Base-by-base conservation (phyloP, 2,888 invertebrate species). In the Abrostola tripartita region DNA sequence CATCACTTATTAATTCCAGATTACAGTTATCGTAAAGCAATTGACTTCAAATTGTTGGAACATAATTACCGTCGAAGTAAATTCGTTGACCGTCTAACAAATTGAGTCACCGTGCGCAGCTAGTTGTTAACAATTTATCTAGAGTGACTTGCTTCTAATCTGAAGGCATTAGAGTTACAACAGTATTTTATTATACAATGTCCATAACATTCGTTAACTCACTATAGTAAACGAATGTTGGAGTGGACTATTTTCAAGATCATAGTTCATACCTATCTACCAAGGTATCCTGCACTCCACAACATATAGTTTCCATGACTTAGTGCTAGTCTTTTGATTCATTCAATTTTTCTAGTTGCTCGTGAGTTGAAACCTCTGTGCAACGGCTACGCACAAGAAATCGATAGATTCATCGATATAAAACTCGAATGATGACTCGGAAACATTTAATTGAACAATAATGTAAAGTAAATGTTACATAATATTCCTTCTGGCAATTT, bases 401-500 rank as follows among this genome's bases (percentile, higher is more conserved):
- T 24, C 24, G 24, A 24, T 24, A 24, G 24, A 24, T 1, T 24
- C 24, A 24, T 24, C 24, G 24, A 24, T 24, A 24, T 24, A 24
- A 24, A 24, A 24, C 24, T 2, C n/a, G 5, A 44, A 44, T 8
- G 8, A 14, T n/a, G n/a, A n/a, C n/a, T 14, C 8, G 14, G 8
- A 8, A 12, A 47, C 44, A 24, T 47, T 47, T 14, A 47, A 47
- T 47, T 9, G 8, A 14, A 47, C 24, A 24, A 24, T 24, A 24
- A 24, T 24, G 24, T 24, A 4, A 24, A 24, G 24, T 24, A 24
- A 47, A 47, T 2, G 24, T 11, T 40, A 9, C 61, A 73, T 74
- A 76, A 73, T 74, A 76, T 82, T 86, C 80, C 83, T 85, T 81
- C 81, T 79, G 81, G 81, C 85, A 87, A 88, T 90, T 85, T 81